phyloP scores from a whole-genome alignment of 2,888 invertebrate genomes.

The Phlogophora meticulosa region DNA sequence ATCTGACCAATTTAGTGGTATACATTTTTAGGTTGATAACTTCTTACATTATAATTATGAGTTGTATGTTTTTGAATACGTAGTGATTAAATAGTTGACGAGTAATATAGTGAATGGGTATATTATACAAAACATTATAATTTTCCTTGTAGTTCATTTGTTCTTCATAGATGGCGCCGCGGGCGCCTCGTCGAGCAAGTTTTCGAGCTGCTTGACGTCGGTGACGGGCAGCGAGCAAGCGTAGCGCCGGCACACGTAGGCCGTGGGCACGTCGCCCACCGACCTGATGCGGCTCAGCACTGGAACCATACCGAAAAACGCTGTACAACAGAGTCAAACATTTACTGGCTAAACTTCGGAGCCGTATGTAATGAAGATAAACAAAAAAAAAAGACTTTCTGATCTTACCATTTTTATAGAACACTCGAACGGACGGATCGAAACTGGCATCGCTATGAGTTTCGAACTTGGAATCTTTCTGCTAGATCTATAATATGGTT shows the following conservation, averaged over 20 bases:
- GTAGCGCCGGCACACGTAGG: conserved; percentile 95
- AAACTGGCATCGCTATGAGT: too few species aligned
- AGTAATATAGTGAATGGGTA: conserved; percentile 57
- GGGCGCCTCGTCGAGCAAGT: conserved; percentile 88
- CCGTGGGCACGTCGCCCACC: conserved; percentile 92
- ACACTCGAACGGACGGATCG: too few species aligned
- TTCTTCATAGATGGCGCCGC: conserved; percentile 53
- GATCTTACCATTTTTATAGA: too few species aligned
- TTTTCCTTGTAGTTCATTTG: conserved; percentile 54
- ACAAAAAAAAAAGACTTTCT: too few species aligned
- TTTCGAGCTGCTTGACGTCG: conserved; percentile 92
- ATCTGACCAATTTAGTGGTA: background rate
- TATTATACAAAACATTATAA: conserved; percentile 47
- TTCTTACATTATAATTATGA: background rate
- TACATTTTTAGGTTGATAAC: background rate
- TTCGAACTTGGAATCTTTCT: too few species aligned
- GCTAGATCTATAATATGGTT: too few species aligned
- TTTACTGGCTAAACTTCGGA: too few species aligned
- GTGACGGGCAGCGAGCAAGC: conserved; percentile 95
- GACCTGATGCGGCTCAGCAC: conserved; percentile 90
- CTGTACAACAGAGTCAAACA: too few species aligned
- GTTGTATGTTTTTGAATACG: conserved; percentile 28
- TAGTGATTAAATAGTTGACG: conserved; percentile 41
- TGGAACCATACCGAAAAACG: conserved; percentile 46
- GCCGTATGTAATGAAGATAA: too few species aligned